Conservation (phyloP, 2,888 invertebrate species). For the Nemapogon koenigi region DNA sequence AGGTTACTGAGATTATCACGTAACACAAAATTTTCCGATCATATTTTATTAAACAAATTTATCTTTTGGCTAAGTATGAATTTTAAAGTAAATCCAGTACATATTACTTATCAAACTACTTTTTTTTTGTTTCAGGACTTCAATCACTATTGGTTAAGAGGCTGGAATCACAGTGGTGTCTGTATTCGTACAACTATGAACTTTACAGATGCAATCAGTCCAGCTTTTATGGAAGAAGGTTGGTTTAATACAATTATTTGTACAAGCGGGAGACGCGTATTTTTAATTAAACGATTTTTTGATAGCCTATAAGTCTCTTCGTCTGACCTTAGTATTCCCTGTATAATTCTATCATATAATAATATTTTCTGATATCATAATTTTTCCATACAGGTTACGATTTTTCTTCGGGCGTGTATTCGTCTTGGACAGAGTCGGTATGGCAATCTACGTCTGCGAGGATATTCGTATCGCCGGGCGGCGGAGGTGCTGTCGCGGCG, state of each 20-base stretch:
- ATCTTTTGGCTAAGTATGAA: too few relatives aligned
- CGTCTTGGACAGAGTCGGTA: constrained; percentile 89
- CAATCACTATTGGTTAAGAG: constrained; percentile 68
- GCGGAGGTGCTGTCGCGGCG: constrained; percentile 39
- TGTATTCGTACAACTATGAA: constrained; percentile 79
- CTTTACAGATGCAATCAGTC: constrained; percentile 77
- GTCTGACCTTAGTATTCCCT: too few relatives aligned
- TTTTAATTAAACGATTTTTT: background rate
- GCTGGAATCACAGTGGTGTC: constrained; percentile 69
- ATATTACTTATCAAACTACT: too few relatives aligned
- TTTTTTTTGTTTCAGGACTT: constrained; percentile 28
- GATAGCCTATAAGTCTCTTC: too few relatives aligned
- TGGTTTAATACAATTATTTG: constrained; percentile 19
- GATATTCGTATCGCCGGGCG: constrained; percentile 78
- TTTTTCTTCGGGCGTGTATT: constrained; percentile 77
- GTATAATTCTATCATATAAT: too few relatives aligned
- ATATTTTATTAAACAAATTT: too few relatives aligned
- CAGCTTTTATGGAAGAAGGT: constrained; percentile 81
- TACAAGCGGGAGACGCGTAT: background rate
- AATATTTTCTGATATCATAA: background rate
- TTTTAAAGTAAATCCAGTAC: too few relatives aligned
- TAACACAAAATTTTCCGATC: too few relatives aligned
- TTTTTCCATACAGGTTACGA: constrained; percentile 75
- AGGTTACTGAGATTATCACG: too few relatives aligned
- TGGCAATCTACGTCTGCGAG: constrained; percentile 78